These are phyloP conservation scores for Diplodus puntazzo DNA, from an alignment of 2,797 vertebrate genomes.

Conservation along the genomic window DNA sequence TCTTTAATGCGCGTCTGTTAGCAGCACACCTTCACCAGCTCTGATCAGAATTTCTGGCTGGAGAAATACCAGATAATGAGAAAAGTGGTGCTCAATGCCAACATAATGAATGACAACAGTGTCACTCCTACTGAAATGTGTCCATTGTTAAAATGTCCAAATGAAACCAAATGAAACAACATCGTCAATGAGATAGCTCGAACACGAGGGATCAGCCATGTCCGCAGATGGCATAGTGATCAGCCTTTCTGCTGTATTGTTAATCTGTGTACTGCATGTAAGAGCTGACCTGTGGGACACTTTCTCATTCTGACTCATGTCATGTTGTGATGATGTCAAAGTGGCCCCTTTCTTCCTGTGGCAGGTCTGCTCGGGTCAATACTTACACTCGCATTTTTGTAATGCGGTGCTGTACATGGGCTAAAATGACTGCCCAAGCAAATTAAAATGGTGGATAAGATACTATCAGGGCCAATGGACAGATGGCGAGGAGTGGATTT, in stretches of 20 bases:
- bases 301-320: conserved; percentile 48
- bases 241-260: conserved; percentile 58
- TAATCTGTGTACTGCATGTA: conserved; percentile 47
- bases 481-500: conserved; percentile 67
- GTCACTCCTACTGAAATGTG: neutral
- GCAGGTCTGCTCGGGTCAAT: conserved; percentile 22
- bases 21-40: conserved; percentile 3
- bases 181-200: neutral
- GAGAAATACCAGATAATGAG: conserved; percentile 2
- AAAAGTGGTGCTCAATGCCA: neutral
- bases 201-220: conserved; percentile 7
- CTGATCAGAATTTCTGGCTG: neutral
- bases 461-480: conserved; percentile 52
- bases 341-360: conserved; percentile 31
- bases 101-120: neutral
- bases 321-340: conserved; percentile 38
- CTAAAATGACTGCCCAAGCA: conserved; percentile 60
- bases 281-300: conserved; percentile 52
- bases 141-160: neutral
- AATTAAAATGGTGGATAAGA: conserved; percentile 71
- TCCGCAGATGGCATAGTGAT: conserved; percentile 41
- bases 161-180: neutral
- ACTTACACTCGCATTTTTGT: conserved; percentile 35
- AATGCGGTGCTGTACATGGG: conserved; percentile 44
- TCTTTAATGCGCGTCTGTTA: conserved; percentile 8